Evolutionary conservation across 2,113 vertebrate species (phyloP), one percentile per base, ranked within the genome.

Genomic region (Dendrocopos noguchii): DNA sequence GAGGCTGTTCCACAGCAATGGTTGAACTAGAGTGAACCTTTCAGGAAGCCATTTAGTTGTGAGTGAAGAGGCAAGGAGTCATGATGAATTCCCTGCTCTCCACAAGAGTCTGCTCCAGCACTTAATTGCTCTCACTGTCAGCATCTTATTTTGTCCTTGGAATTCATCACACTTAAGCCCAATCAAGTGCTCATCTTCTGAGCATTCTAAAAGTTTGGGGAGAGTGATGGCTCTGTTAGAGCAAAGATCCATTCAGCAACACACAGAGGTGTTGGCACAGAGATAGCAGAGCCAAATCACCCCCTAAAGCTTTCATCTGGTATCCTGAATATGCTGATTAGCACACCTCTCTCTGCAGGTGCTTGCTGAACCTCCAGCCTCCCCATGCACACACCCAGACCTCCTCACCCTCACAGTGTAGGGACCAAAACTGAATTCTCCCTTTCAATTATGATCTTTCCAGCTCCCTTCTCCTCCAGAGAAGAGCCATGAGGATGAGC

Each of bases 41-140:
- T 34, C 52, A 78, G 79, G 83, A 50, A 88, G 65, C 72, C 56
- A 6, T 83, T 87, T 55, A 8, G 1, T 14, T 18, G 10, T 29
- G 53, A 80, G 64, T 52, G 31, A 88, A 64, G 70, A 91, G 42
- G 19, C 29, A 28, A 63, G 64, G 12, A 33, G 28, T 52, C 56
- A 56, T 34, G 65, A 94, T 3, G 17, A 79, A 91, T 59, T 63
- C 63, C 15, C 60, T 25, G 68, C 72, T 80, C 25, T 46, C 27
- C 82, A 47, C 4, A 25, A 93, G 82, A 84, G 65, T 73, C 47
- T 86, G 68, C 44, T 88, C 52, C 88, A 80, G 42, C 44, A 44
- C 56, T 88, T 90, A 78, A 90, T 88, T 90, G 65, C 83, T 91
- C 73, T 90, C 85, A 60, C 72, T 47, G 61, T 9, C 95, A 93